These are phyloP conservation scores for Neosilurus hyrtlii DNA, from an alignment of 2,797 vertebrate genomes.

Conservation along the genomic window DNA sequence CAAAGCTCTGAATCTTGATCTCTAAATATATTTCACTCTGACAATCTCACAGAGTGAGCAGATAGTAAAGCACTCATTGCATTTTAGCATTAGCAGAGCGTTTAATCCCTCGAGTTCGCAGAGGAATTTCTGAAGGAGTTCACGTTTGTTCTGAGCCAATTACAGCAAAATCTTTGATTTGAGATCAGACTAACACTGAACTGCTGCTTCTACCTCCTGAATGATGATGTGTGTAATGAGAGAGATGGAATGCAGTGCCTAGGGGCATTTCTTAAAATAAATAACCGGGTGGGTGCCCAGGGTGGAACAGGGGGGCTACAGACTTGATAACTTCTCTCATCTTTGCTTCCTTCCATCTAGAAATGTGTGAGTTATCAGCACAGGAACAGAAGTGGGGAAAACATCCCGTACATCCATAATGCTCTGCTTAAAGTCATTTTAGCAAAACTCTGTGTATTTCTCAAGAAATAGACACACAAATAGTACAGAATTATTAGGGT, in stretches of 20 bases:
- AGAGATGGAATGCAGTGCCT: not conserved
- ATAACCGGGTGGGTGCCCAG: too few relatives aligned
- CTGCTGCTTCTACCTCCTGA: not conserved
- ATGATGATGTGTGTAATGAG: not conserved
- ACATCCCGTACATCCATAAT: too few relatives aligned
- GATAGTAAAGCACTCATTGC: not conserved
- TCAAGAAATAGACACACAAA: too few relatives aligned
- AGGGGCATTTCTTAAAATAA: too few relatives aligned
- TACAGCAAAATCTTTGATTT: conserved; percentile 14
- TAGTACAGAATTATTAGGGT: too few relatives aligned
- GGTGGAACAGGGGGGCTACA: too few relatives aligned
- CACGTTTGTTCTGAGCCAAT: conserved; percentile 25
- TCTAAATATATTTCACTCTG: not conserved
- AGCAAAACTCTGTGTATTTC: too few relatives aligned
- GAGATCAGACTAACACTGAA: conserved; percentile 36
- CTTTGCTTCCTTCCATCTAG: too few relatives aligned
- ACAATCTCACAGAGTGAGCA: not conserved
- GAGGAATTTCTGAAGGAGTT: not conserved
- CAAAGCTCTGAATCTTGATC: not conserved
- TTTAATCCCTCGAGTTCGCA: not conserved
- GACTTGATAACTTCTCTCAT: too few relatives aligned
- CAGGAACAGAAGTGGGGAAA: too few relatives aligned
- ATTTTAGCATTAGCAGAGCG: not conserved
- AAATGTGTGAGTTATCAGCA: too few relatives aligned
- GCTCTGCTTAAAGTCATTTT: too few relatives aligned